These are phyloP conservation scores for Elymnias hypermnestra DNA, from an alignment of 1,140 invertebrate species.

Conservation along the genomic window DNA sequence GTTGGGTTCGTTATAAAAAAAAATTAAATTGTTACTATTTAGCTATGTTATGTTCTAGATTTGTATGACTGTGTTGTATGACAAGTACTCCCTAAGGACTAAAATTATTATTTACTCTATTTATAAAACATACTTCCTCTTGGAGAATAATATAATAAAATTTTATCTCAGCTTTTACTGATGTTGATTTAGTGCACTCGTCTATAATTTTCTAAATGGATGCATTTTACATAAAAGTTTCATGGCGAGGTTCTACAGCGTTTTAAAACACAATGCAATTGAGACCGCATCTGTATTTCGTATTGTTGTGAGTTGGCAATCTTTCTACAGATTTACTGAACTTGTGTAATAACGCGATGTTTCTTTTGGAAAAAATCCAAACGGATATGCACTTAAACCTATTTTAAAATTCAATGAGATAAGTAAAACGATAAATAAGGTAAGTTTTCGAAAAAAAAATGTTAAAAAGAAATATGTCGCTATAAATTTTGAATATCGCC, in stretches of 20 bases:
- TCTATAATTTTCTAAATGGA: conserved; percentile 6
- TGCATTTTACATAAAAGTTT: conserved; percentile 5
- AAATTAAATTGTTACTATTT: no score
- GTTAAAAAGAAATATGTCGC: no score
- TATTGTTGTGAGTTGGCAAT: conserved; percentile 10
- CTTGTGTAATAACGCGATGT: conserved; percentile 5
- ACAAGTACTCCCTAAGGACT: no score
- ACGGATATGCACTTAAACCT: conserved; percentile 2
- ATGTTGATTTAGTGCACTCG: conserved; percentile 6
- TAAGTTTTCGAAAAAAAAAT: no score
- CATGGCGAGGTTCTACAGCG: conserved; percentile 4
- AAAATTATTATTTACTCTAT: no score
- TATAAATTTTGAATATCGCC: no score
- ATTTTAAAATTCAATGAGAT: conserved; percentile 2
- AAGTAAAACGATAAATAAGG: background rate
- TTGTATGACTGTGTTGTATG: no score
- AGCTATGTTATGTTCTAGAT: no score
- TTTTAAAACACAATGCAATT: conserved; percentile 9
- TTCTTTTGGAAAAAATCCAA: conserved; percentile 10
- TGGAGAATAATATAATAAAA: background rate
- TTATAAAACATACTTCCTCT: background rate
- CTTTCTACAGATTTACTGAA: conserved; percentile 6
- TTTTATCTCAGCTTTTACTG: background rate
- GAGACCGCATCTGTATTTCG: background rate
- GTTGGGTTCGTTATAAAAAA: no score